Evolutionary conservation across 2,113 vertebrate genomes (phyloP).

Genomic region (Oryzias celebensis): DNA sequence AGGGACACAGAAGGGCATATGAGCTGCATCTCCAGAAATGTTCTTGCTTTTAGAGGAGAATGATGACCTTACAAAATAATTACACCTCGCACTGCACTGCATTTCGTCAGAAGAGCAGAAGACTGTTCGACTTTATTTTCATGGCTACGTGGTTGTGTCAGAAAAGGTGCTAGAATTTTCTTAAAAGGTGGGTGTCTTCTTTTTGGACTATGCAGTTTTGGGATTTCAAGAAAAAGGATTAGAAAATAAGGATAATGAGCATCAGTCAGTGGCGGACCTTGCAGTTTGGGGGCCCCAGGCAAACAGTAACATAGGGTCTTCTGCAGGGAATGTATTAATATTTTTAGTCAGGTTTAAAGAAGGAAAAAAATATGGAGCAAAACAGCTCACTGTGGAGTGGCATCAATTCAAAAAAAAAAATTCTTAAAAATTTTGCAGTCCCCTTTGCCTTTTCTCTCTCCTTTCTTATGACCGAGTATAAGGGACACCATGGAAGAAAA

Average conservation of each 20-base stretch:
- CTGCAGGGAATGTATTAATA: no score
- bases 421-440: no score
- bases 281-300: no score
- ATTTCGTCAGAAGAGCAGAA: slow-evolving; percentile 41
- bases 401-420: no score
- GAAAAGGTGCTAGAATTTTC: slow-evolving; percentile 39
- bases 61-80: slow-evolving; percentile 45
- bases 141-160: slow-evolving; percentile 28
- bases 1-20: slow-evolving; percentile 6
- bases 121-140: slow-evolving; percentile 51
- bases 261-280: no score
- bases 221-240: slow-evolving; percentile 4
- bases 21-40: slow-evolving; percentile 10
- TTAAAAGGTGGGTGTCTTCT: slow-evolving; percentile 36
- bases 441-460: no score
- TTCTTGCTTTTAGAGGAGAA: slow-evolving; percentile 28
- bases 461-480: no score
- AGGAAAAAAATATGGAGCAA: no score
- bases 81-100: slow-evolving; percentile 27
- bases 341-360: no score
- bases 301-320: no score
- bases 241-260: not conserved
- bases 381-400: no score
- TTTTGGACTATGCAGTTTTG: slow-evolving; percentile 21
- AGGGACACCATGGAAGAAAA: no score